Base-by-base conservation (phyloP, 2,797 vertebrate species). In the Cuniculus paca region DNA sequence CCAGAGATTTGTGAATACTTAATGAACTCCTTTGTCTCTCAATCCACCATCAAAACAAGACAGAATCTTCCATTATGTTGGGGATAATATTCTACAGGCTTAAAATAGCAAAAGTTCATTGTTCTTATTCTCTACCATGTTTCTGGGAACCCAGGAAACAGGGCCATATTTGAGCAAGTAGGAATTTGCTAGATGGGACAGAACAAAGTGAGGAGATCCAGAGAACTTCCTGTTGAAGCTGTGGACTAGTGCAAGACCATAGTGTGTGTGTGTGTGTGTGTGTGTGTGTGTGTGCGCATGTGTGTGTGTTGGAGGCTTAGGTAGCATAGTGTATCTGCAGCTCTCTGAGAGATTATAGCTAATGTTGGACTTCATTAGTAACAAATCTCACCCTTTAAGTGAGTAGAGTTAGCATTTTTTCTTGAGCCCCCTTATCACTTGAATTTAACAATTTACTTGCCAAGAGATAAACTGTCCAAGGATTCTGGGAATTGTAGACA, bases 131-230 rank as follows among this genome's bases (percentile, higher is more conserved):
- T 28, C 31, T 68, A 20, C 4, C 11, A 11, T 81, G 24, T 65
- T 94, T 94, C 48, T 24, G 60, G 91, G 88, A 65, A 91, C 11
- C 6, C n/a, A 42, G 28, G 34, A 70, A 93, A 65, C 36, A 78
- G 48, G 2, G 34, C 72, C 14, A 11, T 5, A 34, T 24, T 6
- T 48, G 74, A 34, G 72, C 19, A n/a, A 84, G 17, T 0, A n/a
- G 31, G 24, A 68, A 4, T 80, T 36, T 79, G 10, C 24, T 39
- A 72, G 48, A 39, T 28, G 34, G 39, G 60, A 26, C 42, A 65
- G 39, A 54, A 28, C n/a, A 56, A 65, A 90, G 26, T 31, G 26
- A 74, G 2, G 75, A 50, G 9, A 65, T 75, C 45, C 7, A 9
- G 31, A 61, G 36, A n/a, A 17, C 4, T 70, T 65, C 28, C 4